Base-by-base conservation (phyloP, 1,140 invertebrate species). In the Rhizoglyphus robini region DNA sequence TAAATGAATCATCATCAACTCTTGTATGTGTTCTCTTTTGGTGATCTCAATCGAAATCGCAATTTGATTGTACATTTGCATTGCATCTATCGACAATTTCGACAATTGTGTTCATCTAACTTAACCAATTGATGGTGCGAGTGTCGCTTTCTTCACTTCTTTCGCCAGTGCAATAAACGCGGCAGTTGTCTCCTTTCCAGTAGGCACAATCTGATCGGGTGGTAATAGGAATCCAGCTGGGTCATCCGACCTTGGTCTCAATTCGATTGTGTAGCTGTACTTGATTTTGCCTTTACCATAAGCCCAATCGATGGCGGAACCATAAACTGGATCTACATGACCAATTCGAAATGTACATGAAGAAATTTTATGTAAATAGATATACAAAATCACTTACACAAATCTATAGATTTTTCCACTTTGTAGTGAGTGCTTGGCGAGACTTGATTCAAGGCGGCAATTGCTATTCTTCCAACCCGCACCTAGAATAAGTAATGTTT, bases 201-300 rank as follows among this genome's bases (percentile, higher is more conserved):
- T 58, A 61, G 49, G 47, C 36, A 83, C 72, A 63, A 92, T 86
- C 68, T 83, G 80, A 8, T 75, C 71, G 5, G 72, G 68, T 4
- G 80, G 80, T 25, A 82, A 70, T n/a, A 80, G 68, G 70, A 81
- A 82, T 27, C 80, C 80, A 67, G 75, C 77, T 29, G 60, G 65
- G 69, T 77, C 71, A 25, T 57, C 65, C 68, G 76, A 70, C 20
- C n/a, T n/a, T n/a, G n/a, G n/a, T n/a, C 78, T 71, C 27, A 80
- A 67, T 67, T 79, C 79, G 20, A 80, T 63, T 34, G 79, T 70
- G 66, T 73, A 79, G 0, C 75, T 70, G 64, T 79, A 76, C 67
- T 75, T 77, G 31, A 77, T 68, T 30, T 69, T 67, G 4, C 70
- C 71, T 31, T 69, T 71, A 4, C 72, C 64, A 41, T 68, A 70